Conservation (phyloP, 2,113 vertebrate species). For the Centropus unirufus region DNA sequence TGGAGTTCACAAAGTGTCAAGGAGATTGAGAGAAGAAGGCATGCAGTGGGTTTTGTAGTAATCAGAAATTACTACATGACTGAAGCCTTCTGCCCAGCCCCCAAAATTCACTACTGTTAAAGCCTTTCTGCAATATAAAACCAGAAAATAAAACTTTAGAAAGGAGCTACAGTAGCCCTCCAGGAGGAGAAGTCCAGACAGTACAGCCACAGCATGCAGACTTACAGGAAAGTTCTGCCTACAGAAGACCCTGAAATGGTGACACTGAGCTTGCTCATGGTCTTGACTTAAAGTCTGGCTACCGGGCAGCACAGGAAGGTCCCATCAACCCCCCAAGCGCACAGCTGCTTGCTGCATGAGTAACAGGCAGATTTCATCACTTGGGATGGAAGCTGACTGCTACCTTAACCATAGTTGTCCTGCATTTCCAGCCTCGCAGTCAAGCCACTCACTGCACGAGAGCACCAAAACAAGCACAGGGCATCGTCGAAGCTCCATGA, state of each 20-base stretch:
- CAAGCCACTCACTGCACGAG: accelerated
- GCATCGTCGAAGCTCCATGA: not conserved
- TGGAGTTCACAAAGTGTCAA: not conserved
- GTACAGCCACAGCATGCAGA: not conserved
- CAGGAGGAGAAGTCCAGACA: not conserved
- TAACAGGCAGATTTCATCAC: not conserved
- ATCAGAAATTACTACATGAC: not conserved
- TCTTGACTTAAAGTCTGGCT: not conserved
- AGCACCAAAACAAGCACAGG: not conserved
- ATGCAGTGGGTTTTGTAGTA: not conserved
- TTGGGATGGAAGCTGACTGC: not conserved
- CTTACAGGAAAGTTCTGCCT: not conserved
- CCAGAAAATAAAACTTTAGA: not conserved
- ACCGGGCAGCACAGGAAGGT: not conserved
- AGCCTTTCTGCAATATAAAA: not conserved
- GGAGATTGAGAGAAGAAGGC: not conserved
- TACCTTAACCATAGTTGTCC: not conserved
- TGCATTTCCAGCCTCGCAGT: not conserved
- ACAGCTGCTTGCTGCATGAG: not conserved
- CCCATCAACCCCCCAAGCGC: not conserved
- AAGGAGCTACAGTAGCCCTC: not conserved
- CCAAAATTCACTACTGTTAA: not conserved
- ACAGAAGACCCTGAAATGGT: not conserved
- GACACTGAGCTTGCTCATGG: not conserved
- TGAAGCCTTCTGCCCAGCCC: not conserved